These are phyloP conservation scores for Ormyrus rosae DNA, from an alignment of 2,888 invertebrate genomes.

Conservation along the genomic window DNA sequence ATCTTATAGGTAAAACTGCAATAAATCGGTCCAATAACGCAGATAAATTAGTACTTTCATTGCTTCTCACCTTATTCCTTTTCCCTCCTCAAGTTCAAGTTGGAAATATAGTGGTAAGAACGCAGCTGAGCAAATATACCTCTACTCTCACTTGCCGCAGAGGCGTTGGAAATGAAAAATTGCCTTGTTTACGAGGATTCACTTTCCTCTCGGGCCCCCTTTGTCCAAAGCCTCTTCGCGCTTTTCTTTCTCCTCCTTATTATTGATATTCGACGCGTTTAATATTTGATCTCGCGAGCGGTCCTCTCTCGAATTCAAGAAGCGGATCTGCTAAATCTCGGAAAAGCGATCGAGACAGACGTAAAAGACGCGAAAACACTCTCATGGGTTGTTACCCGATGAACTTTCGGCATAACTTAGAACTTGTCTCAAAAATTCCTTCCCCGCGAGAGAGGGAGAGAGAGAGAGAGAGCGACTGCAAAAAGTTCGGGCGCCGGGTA, in stretches of 20 bases:
- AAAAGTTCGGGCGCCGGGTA: slow-evolving; percentile 51
- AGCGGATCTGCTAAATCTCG: slow-evolving; percentile 37
- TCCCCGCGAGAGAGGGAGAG: slow-evolving; percentile 7
- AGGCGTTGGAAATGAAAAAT: slow-evolving; percentile 31
- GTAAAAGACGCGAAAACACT: slow-evolving; percentile 52
- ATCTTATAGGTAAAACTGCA: too few relatives aligned
- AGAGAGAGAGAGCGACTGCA: slow-evolving; percentile 29
- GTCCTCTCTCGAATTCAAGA: slow-evolving; percentile 8
- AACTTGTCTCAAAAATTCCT: slow-evolving; percentile 60
- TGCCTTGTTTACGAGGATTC: slow-evolving; percentile 20
- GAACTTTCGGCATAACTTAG: slow-evolving; percentile 63
- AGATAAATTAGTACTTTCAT: neutral
- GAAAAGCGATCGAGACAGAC: slow-evolving; percentile 38
- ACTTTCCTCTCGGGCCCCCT: neutral
- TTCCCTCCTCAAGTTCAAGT: neutral
- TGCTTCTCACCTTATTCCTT: slow-evolving; percentile 3
- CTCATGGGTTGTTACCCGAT: slow-evolving; percentile 41
- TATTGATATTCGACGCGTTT: slow-evolving; percentile 18
- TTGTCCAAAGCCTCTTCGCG: neutral
- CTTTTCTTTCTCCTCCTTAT: neutral
- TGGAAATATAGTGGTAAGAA: slow-evolving; percentile 4
- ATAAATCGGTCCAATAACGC: slow-evolving; percentile 11
- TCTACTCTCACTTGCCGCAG: neutral
- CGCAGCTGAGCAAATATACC: slow-evolving; percentile 33
- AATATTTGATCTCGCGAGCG: slow-evolving; percentile 6